phyloP scores from a whole-genome alignment of 2,113 vertebrate species.

The Oceanites oceanicus region DNA sequence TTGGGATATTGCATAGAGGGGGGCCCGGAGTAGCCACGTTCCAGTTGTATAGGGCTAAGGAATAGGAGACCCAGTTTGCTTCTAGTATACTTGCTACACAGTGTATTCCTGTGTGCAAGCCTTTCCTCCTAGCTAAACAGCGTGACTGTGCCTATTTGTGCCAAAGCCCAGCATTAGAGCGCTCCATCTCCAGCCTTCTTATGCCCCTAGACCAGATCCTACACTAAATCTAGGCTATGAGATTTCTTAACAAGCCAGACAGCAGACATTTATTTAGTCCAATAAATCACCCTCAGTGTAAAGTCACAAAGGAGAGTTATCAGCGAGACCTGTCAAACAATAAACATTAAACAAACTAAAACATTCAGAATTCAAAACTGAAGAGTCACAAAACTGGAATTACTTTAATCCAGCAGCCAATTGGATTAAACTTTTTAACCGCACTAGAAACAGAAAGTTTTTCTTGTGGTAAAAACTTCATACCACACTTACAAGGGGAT shows the following conservation, averaged over 20 bases:
- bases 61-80: neutral
- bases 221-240: neutral
- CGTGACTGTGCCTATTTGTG: neutral
- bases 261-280: neutral
- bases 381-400: neutral
- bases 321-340: neutral
- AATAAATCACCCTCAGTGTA: neutral
- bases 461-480: neutral
- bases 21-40: neutral
- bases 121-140: neutral
- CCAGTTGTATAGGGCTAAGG: neutral
- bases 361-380: neutral
- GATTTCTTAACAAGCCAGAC: neutral
- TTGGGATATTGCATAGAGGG: neutral
- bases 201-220: neutral
- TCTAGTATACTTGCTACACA: neutral
- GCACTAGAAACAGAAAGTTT: neutral
- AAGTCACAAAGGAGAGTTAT: neutral
- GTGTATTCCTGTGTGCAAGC: accelerated
- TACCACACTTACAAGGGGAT: neutral
- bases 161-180: neutral
- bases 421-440: neutral
- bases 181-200: neutral
- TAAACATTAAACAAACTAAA: neutral
- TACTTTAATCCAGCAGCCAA: neutral